Evolutionary conservation across 1,140 invertebrate species (phyloP).

Genomic region (Apis laboriosa): DNA sequence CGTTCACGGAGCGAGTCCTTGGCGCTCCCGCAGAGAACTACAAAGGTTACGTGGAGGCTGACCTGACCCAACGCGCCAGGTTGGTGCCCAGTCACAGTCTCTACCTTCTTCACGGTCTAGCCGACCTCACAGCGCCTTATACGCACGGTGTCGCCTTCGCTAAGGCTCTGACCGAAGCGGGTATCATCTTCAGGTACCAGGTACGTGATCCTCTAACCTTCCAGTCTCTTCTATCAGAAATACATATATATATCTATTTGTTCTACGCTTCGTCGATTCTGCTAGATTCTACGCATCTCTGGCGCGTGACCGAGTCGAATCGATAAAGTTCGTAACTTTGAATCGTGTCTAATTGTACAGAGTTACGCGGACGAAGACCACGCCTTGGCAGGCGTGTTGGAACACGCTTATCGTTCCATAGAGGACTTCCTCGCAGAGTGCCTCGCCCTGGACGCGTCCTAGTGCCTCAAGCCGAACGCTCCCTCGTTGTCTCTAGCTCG

Average conservation of each 20-base stretch:
- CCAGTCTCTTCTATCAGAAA: no score
- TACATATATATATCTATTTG: no score
- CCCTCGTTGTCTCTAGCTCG: conserved; percentile 75
- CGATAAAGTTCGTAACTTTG: not conserved
- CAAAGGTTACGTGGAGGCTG: conserved; percentile 95
- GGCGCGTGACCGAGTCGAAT: no score
- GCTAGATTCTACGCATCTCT: no score
- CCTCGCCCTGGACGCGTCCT: conserved; percentile 89
- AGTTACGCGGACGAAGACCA: conserved; percentile 92
- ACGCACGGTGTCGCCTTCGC: conserved; percentile 94
- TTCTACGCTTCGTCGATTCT: no score
- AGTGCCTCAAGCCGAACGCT: conserved; percentile 80
- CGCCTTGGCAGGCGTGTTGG: conserved; percentile 87
- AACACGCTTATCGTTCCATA: conserved; percentile 92
- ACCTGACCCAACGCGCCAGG: conserved; percentile 91
- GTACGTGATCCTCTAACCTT: conserved; percentile 79
- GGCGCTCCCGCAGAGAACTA: conserved; percentile 94
- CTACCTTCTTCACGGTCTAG: conserved; percentile 94
- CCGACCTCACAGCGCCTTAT: conserved; percentile 95
- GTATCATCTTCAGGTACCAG: conserved; percentile 95
- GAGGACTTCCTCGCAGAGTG: conserved; percentile 92
- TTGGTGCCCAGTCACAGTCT: conserved; percentile 92
- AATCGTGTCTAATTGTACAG: conserved; percentile 75
- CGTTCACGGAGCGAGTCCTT: conserved; percentile 96
- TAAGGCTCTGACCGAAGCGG: conserved; percentile 91